Evolutionary conservation across 1,140 invertebrate species (phyloP).

Genomic region (Rhynchophorus ferrugineus): DNA sequence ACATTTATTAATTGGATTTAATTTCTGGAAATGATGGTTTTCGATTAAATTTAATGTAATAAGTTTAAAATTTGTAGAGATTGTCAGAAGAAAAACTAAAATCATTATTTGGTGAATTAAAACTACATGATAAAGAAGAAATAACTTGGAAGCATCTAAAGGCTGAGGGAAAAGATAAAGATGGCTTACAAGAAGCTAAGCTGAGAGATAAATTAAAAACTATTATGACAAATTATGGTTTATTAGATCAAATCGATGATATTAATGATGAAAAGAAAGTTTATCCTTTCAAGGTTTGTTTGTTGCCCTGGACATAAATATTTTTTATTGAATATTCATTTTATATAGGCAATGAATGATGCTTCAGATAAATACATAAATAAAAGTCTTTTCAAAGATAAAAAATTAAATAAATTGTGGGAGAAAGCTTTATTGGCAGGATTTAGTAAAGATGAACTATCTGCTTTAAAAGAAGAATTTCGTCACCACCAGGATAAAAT

Average conservation of each 20-base stretch:
- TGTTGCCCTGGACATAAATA: neutral
- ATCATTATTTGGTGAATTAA: slow-evolving; percentile 78
- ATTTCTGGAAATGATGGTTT: neutral
- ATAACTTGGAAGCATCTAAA: slow-evolving; percentile 73
- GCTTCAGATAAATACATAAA: slow-evolving; percentile 49
- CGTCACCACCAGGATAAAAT: slow-evolving; percentile 87
- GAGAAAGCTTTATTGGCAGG: slow-evolving; percentile 77
- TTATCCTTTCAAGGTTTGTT: slow-evolving; percentile 20
- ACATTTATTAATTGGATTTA: neutral
- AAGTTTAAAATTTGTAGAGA: too few species aligned
- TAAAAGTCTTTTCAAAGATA: slow-evolving; percentile 78
- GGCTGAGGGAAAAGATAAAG: slow-evolving; percentile 75
- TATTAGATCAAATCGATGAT: slow-evolving; percentile 73
- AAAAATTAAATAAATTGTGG: slow-evolving; percentile 86
- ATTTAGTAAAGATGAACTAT: slow-evolving; percentile 74
- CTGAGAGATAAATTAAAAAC: slow-evolving; percentile 70
- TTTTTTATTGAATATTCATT: slow-evolving; percentile 5
- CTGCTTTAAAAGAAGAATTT: slow-evolving; percentile 83
- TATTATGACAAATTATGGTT: slow-evolving; percentile 74
- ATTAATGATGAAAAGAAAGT: slow-evolving; percentile 51
- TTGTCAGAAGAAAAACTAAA: slow-evolving; percentile 77
- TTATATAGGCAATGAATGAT: slow-evolving; percentile 42
- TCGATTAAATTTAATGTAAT: slow-evolving; percentile 9
- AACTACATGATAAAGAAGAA: slow-evolving; percentile 89
- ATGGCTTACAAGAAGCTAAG: slow-evolving; percentile 76